Conservation (phyloP, 2,888 invertebrate genomes). For the Panopea generosa region DNA sequence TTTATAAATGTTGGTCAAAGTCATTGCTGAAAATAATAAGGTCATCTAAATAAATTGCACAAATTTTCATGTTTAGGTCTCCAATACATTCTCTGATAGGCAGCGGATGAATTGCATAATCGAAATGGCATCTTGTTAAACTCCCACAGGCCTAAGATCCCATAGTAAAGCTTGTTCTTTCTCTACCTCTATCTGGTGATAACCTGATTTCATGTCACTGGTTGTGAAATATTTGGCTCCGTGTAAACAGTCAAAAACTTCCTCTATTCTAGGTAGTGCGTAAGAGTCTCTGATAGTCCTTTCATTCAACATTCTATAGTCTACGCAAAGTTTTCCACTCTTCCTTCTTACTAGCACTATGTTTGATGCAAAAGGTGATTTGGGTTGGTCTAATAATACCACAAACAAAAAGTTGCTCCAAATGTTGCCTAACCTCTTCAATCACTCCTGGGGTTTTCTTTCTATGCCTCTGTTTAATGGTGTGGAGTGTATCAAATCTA, state of each 20-base stretch:
- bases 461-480: not conserved
- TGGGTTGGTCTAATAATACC: not conserved
- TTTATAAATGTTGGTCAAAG: slow-evolving; percentile 1
- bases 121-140: no score
- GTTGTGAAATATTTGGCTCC: no score
- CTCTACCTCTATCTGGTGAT: no score
- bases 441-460: not conserved
- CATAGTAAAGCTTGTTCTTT: no score
- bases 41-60: not conserved
- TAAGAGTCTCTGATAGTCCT: no score
- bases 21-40: not conserved
- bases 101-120: no score
- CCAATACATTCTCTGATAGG: no score
- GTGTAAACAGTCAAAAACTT: no score
- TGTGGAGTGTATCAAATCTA: not conserved
- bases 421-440: not conserved
- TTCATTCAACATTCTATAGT: not conserved
- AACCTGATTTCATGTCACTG: no score
- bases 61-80: slow-evolving; percentile 9
- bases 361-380: slow-evolving; percentile 3
- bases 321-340: slow-evolving; percentile 1
- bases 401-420: not conserved
- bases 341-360: slow-evolving; percentile 7
- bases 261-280: no score
- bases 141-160: no score